Conservation (phyloP, 2,797 vertebrate species). For the Antrozous pallidus region DNA sequence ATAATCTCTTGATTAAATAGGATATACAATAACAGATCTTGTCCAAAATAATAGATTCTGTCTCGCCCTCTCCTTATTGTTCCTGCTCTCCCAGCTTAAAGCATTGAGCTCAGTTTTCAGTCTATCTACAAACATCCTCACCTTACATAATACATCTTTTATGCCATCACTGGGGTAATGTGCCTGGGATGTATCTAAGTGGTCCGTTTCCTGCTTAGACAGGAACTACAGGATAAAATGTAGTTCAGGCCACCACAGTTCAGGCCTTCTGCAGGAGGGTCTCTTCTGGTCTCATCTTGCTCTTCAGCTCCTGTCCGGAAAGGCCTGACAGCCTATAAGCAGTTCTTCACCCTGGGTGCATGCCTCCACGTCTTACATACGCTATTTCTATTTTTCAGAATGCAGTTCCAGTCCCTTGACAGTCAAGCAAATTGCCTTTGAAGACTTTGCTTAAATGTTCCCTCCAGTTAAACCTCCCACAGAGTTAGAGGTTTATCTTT, state of each 20-base stretch:
- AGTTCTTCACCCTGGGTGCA: rapidly evolving
- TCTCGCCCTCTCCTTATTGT: neutral
- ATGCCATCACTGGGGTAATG: neutral
- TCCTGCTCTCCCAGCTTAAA: neutral
- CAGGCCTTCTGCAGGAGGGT: neutral
- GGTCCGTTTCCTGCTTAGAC: neutral
- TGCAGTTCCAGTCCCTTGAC: neutral
- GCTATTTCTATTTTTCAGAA: neutral
- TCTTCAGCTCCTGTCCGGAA: neutral
- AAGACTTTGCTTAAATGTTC: neutral
- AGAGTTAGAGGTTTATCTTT: neutral
- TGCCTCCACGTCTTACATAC: rapidly evolving
- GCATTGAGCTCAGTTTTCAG: neutral
- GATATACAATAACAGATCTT: neutral
- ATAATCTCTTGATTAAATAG: neutral
- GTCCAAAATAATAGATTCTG: neutral
- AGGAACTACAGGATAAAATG: neutral
- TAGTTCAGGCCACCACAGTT: neutral
- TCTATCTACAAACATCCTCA: neutral
- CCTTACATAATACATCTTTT: neutral
- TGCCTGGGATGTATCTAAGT: neutral
- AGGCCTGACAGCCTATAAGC: neutral
- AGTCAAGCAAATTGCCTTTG: neutral
- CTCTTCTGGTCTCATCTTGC: neutral
- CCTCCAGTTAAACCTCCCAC: neutral